Conservation (phyloP, 1,140 invertebrate species). For the Colletes gigas region DNA sequence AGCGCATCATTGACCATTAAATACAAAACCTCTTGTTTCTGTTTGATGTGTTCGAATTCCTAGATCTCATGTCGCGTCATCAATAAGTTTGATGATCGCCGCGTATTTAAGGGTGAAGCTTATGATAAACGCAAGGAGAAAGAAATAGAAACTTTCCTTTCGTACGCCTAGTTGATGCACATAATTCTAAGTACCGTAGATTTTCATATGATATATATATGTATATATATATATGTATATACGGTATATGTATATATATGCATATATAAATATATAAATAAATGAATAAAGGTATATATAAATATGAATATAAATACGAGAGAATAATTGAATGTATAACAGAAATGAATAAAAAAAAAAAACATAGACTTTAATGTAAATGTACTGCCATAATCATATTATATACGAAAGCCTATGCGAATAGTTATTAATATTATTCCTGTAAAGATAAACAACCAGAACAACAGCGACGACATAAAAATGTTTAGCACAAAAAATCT, state of each 20-base stretch:
- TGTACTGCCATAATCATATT: conserved; percentile 81
- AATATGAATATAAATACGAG: conserved; percentile 41
- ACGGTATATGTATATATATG: not conserved
- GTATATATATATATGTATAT: not conserved
- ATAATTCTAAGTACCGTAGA: conserved; percentile 68
- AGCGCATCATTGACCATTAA: conserved; percentile 6
- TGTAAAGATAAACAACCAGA: conserved; percentile 75
- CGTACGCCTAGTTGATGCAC: conserved; percentile 70
- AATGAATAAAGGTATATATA: conserved; percentile 33
- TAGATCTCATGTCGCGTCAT: conserved; percentile 49
- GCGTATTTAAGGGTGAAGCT: conserved; percentile 52
- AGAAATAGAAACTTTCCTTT: conserved; percentile 57
- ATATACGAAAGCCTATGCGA: conserved; percentile 78
- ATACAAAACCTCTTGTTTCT: conserved; percentile 13
- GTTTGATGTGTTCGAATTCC: conserved; percentile 26
- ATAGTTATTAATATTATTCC: conserved; percentile 75
- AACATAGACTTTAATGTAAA: conserved; percentile 80
- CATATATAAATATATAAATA: not conserved
- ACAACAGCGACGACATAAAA: conserved; percentile 55
- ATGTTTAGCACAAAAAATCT: conserved; percentile 75
- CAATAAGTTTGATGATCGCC: not conserved
- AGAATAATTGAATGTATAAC: conserved; percentile 45
- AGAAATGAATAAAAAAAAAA: conserved; percentile 40
- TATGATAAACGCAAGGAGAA: conserved; percentile 30
- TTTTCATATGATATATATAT: conserved; percentile 65